Evolutionary conservation across 2,113 vertebrate species (phyloP).

Genomic region (Misgurnus mizolepis): DNA sequence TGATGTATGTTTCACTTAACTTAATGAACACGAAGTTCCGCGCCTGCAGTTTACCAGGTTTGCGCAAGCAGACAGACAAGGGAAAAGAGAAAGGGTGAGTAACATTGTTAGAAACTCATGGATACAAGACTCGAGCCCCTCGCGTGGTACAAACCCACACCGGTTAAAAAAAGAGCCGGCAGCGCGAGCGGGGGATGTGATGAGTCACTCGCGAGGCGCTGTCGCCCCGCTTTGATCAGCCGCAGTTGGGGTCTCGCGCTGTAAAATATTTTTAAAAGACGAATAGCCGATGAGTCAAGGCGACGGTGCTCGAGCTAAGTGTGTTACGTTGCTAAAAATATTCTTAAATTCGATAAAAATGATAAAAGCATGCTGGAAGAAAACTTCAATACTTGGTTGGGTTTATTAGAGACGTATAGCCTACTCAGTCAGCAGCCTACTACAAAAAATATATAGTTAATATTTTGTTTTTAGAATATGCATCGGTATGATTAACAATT

Average conservation of each 20-base stretch:
- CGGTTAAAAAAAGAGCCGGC: slow-evolving; percentile 13
- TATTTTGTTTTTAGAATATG: not conserved
- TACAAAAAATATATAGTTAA: not conserved
- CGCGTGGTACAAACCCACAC: slow-evolving; percentile 3
- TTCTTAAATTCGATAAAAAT: not conserved
- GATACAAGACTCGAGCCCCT: not conserved
- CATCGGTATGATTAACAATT: too few species aligned
- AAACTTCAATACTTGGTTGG: not conserved
- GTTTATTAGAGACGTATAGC: too few species aligned
- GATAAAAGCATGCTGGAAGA: not conserved
- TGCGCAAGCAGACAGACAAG: not conserved
- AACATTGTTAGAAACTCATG: slow-evolving; percentile 3
- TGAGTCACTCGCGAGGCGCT: slow-evolving; percentile 45
- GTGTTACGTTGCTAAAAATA: slow-evolving; percentile 2
- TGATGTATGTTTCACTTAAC: too few species aligned
- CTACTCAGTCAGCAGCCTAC: too few species aligned
- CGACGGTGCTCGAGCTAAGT: not conserved
- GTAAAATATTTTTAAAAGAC: slow-evolving; percentile 40
- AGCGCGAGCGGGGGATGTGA: slow-evolving; percentile 34
- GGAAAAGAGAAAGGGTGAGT: not conserved
- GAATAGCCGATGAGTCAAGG: slow-evolving; percentile 48
- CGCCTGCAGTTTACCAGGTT: not conserved
- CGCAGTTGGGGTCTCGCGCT: slow-evolving; percentile 29
- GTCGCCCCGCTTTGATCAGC: slow-evolving; percentile 42
- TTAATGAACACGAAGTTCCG: too few species aligned